Evolutionary conservation across 2,797 vertebrate species (phyloP).

Genomic region (Amniataba percoides): DNA sequence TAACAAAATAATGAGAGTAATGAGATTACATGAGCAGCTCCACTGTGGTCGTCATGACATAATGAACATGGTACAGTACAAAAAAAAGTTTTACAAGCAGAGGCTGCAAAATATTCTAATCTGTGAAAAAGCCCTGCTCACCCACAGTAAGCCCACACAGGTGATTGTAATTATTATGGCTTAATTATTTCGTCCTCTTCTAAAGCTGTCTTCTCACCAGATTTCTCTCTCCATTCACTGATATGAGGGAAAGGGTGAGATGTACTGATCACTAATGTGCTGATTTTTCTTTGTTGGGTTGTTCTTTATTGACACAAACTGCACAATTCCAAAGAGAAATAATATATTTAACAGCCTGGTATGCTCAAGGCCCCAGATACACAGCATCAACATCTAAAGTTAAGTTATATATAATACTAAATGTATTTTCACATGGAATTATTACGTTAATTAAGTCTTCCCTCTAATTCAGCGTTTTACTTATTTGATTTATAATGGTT

Average conservation of each 20-base stretch:
- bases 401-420: no score
- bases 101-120: conserved; percentile 9
- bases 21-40: conserved; percentile 57
- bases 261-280: not conserved
- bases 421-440: no score
- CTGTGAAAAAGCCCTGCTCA: conserved; percentile 1
- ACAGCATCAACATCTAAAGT: no score
- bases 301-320: not conserved
- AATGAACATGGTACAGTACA: conserved; percentile 17
- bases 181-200: conserved; percentile 5
- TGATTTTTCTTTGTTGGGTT: not conserved
- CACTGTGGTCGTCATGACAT: conserved; percentile 41
- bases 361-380: no score
- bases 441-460: no score
- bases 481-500: no score
- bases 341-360: not conserved
- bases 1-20: conserved; percentile 63
- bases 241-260: not conserved
- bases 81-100: conserved; percentile 11
- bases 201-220: not conserved
- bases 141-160: not conserved
- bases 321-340: not conserved
- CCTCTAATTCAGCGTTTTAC: no score
- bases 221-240: not conserved
- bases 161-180: conserved; percentile 14